Base-by-base conservation (phyloP, 92 coral and sea anemone genomes). In the Parazoanthus darwini region DNA sequence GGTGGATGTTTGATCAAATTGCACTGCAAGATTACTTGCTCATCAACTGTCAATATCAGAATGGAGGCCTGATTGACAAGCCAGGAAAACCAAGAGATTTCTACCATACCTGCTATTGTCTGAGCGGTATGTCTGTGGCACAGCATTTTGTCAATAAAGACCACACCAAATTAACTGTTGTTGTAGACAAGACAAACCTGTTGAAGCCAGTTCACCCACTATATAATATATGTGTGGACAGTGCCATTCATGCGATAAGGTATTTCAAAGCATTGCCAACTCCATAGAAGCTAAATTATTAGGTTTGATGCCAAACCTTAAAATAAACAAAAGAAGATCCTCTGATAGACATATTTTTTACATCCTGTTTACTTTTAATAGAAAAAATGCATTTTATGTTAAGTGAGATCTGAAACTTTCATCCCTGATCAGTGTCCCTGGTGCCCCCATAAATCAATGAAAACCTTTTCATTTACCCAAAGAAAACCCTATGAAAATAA, bases 1-100 rank as follows among this genome's bases (percentile, higher is more conserved):
- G 90, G 48, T 97, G 99, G 99, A 91, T 97, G 97, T 97, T 97
- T 94, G 99, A 97, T 77, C 98, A 97, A 73, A 93, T 89, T 65
- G 98, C 99, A 15, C 89, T 97, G 48, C 99, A 97, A 85, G 94
- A 94, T 70, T 97, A 95, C 78, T 79, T 97, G 77, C 92, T 97
- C 23, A 89, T 93, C 23, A 96, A 97, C 85, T 97, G 99, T 63
- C 99, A 97, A 44, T 93, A 94, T 68, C 95, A 86, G 68, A 92
- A 92, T 22, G 99, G 99, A 68, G 99, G 99, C 29, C 87, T 97
- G 77, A 85, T 97, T 87, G 99, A 97, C 92, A 97, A 97, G 82
- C 99, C 99, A 35, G 99, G 99, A 5, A 97, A 97, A 91, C 88
- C 94, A 11, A 91, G 99, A 6, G 99, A 97, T 85, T 97, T 92